A percentile compares a stretch with the other conserved stretches of the same genome.
These are phyloP conservation scores for Anguilla obscura DNA, from an alignment of 2,797 vertebrate genomes.

Conservation along the genomic window DNA sequence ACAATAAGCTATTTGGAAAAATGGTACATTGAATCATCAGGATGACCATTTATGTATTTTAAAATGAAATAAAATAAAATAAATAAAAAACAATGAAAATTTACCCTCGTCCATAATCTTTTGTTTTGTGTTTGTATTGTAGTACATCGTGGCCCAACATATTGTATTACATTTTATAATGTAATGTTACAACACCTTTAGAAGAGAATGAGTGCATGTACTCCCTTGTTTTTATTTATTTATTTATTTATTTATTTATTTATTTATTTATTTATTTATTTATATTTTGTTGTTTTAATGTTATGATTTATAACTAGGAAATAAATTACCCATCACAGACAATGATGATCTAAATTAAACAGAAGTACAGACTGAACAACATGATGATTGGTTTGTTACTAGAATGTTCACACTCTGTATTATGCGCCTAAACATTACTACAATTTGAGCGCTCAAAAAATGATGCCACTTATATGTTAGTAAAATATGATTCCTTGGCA, in stretches of 20 bases:
- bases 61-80: neutral
- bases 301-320: neutral
- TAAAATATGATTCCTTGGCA: constrained; percentile 12
- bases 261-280: constrained; percentile 16
- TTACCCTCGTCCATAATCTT: neutral
- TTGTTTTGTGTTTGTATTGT: neutral
- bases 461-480: neutral
- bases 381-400: neutral
- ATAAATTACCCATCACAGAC: no score
- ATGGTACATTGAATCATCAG: neutral
- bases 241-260: constrained; percentile 18
- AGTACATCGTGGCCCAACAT: neutral
- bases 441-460: neutral
- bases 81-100: neutral
- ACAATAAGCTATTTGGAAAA: neutral
- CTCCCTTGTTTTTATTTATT: constrained; percentile 8
- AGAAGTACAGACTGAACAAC: neutral
- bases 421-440: neutral
- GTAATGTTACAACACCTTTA: neutral
- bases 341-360: neutral
- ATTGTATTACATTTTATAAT: neutral
- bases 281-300: neutral
- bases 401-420: neutral
- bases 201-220: neutral
- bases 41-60: neutral